Evolutionary conservation across 2,888 invertebrate genomes (phyloP), one percentile per base, ranked within the genome.

Genomic region (Latheticus oryzae): DNA sequence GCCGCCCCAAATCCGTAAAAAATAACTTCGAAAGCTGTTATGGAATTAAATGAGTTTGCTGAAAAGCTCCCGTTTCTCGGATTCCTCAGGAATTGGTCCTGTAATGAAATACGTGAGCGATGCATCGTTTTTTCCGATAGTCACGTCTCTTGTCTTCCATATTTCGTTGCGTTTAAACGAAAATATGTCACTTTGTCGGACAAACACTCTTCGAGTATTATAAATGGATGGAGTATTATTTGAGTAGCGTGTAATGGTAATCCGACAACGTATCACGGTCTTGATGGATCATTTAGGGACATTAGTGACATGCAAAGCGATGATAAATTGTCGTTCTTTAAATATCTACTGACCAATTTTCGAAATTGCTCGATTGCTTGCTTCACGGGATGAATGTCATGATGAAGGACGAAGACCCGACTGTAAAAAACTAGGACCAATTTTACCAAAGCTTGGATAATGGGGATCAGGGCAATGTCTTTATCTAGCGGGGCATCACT

Each of bases 371-470:
- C 17, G 2, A 48, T 35, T 23, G 21, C n/a, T n/a, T n/a, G n/a
- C n/a, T n/a, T n/a, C n/a, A n/a, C n/a, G n/a, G n/a, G n/a, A n/a
- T n/a, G n/a, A n/a, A n/a, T n/a, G n/a, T 51, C 26, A 28, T 23
- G 17, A 9, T 8, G 12, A 5, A 28, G 13, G 7, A 28, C 28
- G 9, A 3, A 4, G n/a, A 9, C 13, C 7, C 24, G 9, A 43
- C 35, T 13, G 58, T 32, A 47, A 51, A 52, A 48, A 58, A 30
- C 38, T 26, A 7, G 33, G 67, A 62, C 71, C 73, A 73, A 74
- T 73, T 73, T 74, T 66, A 67, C 64, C 58, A 64, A 72, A 71
- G 68, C 65, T 38, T 52, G 71, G 67, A 69, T 74, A 73, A 74
- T 70, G 62, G 70, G 67, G 70, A 73, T 71, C 67, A 64, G 61